Evolutionary conservation across 1,140 invertebrate species (phyloP).

Genomic region (Theocolax elegans): DNA sequence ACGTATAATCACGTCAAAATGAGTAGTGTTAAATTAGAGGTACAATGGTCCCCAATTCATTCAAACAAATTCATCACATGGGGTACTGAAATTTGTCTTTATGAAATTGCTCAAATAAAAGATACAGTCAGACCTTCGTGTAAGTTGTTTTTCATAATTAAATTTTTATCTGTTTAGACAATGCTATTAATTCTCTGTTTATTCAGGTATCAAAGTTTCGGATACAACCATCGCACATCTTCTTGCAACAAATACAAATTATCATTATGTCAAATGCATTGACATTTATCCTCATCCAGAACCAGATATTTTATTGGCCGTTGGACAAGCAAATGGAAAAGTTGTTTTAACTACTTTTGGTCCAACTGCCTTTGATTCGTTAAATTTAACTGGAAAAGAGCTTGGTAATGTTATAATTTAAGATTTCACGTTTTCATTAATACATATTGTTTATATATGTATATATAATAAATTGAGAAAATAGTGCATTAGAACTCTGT

Average conservation of each 20-base stretch:
- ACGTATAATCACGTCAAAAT: constrained; percentile 24
- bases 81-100: constrained; percentile 86
- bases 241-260: constrained; percentile 74
- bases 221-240: constrained; percentile 75
- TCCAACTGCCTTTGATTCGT: constrained; percentile 74
- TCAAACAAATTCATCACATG: constrained; percentile 86
- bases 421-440: too few species aligned
- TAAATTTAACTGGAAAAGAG: constrained; percentile 79
- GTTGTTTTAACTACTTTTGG: constrained; percentile 84
- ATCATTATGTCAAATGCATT: constrained; percentile 80
- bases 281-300: constrained; percentile 80
- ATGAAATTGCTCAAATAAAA: constrained; percentile 76
- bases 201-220: constrained; percentile 75
- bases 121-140: constrained; percentile 71
- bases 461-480: too few species aligned
- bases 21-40: constrained; percentile 72
- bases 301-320: constrained; percentile 81
- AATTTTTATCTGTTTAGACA: constrained; percentile 24
- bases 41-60: constrained; percentile 83
- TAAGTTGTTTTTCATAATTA: constrained; percentile 56
- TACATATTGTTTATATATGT: too few species aligned
- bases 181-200: constrained; percentile 7
- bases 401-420: constrained; percentile 72
- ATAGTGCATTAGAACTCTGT: too few species aligned
- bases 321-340: constrained; percentile 89